Percentiles rank a stretch among this genome's conserved stretches.
Conservation (phyloP, 2,888 invertebrate genomes). For the Beris morrisii region DNA sequence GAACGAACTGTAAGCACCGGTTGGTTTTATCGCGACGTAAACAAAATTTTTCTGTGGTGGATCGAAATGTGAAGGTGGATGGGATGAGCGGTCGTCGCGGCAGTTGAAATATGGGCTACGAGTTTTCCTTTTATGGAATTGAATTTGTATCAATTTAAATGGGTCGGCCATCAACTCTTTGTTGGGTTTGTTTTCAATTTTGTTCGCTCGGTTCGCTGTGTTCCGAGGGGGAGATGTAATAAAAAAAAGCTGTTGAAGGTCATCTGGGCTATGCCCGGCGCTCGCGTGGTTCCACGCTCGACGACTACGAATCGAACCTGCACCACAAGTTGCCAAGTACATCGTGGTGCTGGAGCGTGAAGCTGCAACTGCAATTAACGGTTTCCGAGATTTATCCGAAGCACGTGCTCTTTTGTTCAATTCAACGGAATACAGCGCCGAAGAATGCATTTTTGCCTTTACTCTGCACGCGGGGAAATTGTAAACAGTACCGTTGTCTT, state of each 20-base stretch:
- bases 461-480: no score
- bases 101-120: neutral
- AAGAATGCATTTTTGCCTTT: no score
- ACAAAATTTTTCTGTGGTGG: conserved; percentile 12
- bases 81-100: neutral
- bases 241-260: conserved; percentile 8
- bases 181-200: neutral
- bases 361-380: conserved; percentile 7
- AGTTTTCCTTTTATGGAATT: neutral
- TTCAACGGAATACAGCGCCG: no score
- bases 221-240: neutral
- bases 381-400: conserved; percentile 4
- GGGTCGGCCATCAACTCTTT: no score
- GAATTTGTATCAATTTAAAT: no score
- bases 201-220: neutral
- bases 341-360: neutral
- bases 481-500: no score
- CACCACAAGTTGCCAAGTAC: neutral
- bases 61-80: neutral
- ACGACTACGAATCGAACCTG: neutral
- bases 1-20: conserved; percentile 10
- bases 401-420: neutral
- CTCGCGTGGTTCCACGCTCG: neutral
- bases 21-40: conserved; percentile 19
- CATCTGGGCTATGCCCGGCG: conserved; percentile 12